Evolutionary conservation across 2,797 vertebrate species (phyloP).

Genomic region (Epinephelus coioides): DNA sequence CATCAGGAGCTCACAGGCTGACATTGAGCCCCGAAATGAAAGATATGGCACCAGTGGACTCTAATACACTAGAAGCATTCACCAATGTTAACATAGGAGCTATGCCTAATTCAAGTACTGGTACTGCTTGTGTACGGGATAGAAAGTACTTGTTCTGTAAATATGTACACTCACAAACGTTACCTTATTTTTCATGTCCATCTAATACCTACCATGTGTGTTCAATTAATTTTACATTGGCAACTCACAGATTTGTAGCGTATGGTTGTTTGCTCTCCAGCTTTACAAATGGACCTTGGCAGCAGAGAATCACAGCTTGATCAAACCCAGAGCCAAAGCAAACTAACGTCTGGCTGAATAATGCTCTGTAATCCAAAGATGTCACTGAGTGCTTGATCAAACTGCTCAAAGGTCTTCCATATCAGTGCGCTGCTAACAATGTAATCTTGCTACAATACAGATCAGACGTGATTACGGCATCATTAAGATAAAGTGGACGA

Average conservation of each 20-base stretch:
- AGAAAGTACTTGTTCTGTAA: slow-evolving; percentile 30
- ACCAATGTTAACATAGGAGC: slow-evolving; percentile 26
- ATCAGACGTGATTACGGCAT: slow-evolving; percentile 20
- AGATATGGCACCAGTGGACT: slow-evolving; percentile 31
- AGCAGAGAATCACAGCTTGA: slow-evolving; percentile 57
- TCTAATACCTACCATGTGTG: slow-evolving; percentile 39
- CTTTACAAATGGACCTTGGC: slow-evolving; percentile 71
- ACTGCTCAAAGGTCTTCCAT: slow-evolving; percentile 34
- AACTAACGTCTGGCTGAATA: slow-evolving; percentile 64
- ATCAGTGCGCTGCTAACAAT: slow-evolving; percentile 23
- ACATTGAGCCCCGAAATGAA: slow-evolving; percentile 20
- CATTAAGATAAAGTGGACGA: neutral
- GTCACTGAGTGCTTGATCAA: slow-evolving; percentile 59
- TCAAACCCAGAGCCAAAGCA: slow-evolving; percentile 69
- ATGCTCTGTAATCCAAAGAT: slow-evolving; percentile 63
- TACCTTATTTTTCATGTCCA: slow-evolving; percentile 27
- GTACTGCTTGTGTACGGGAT: slow-evolving; percentile 20
- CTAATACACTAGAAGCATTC: slow-evolving; percentile 35
- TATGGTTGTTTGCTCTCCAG: slow-evolving; percentile 64
- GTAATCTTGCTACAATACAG: slow-evolving; percentile 29
- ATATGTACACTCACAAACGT: neutral
- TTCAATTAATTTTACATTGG: slow-evolving; percentile 51
- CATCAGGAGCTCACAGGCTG: slow-evolving; percentile 40
- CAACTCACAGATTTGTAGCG: slow-evolving; percentile 53
- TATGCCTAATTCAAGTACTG: slow-evolving; percentile 37